phyloP scores from a whole-genome alignment of 2,888 invertebrate species.

The Cremastinae sp. region DNA sequence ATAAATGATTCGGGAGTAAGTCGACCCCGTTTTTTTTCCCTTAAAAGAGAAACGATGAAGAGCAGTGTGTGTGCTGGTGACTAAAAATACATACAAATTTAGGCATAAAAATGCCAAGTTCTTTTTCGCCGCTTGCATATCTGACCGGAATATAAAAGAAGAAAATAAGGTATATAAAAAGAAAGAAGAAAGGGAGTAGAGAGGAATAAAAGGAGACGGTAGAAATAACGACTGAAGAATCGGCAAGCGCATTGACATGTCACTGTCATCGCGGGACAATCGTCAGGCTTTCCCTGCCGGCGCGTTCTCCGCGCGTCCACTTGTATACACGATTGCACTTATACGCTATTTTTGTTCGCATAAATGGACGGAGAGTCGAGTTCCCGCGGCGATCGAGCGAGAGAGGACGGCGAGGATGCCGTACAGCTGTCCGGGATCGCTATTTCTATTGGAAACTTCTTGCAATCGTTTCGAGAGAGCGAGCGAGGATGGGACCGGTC shows the following conservation, averaged over 20 bases:
- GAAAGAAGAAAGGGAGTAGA: conserved; percentile 11
- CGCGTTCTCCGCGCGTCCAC: conserved; percentile 1
- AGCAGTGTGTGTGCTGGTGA: neutral
- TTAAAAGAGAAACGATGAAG: neutral
- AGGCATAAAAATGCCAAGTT: neutral
- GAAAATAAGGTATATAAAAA: neutral
- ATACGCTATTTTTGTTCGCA: neutral
- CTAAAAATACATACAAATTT: too few relatives aligned
- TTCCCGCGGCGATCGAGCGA: conserved; percentile 9
- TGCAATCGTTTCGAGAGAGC: conserved; percentile 49
- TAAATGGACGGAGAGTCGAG: neutral
- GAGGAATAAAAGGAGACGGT: conserved; percentile 40
- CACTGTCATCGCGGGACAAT: conserved; percentile 75
- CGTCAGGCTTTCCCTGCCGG: conserved; percentile 29
- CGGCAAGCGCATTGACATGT: conserved; percentile 78
- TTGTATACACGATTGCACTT: conserved; percentile 8
- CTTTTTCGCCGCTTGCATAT: too few relatives aligned
- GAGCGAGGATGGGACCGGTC: conserved; percentile 46
- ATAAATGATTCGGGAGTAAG: too few relatives aligned
- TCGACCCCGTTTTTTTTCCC: neutral
- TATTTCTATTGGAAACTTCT: conserved; percentile 64
- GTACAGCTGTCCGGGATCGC: conserved; percentile 62
- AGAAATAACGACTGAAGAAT: conserved; percentile 73
- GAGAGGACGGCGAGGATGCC: conserved; percentile 10
- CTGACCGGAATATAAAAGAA: too few relatives aligned